Evolutionary conservation across 2,888 invertebrate genomes (phyloP), one percentile per base, ranked within the genome.

Genomic region (Ectemnius lituratus): DNA sequence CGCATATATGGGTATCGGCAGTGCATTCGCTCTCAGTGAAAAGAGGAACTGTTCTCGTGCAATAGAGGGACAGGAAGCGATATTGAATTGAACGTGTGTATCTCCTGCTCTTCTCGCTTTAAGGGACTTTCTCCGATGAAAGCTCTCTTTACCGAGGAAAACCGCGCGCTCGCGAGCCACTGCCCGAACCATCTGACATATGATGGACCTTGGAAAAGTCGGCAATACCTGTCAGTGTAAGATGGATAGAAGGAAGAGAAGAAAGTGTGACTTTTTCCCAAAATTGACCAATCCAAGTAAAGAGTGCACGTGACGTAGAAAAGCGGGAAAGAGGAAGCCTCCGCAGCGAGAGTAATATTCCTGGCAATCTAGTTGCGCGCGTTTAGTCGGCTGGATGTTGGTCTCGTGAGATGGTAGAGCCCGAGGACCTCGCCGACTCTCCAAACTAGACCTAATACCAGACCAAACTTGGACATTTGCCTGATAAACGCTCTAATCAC

Each of bases 51-150:
- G 66, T 63, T 74, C 64, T 70, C 67, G 23, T 23, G 71, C 62
- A 62, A 71, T 67, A 69, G 64, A 37, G 37, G 4, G 1, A 37
- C 37, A 5, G 13, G 47, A 47, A 47, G 47, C 47, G 47, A 47
- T 23, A 23, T 23, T 23, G 23, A 23, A 23, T 23, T 23, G 3
- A 3, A 3, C 23, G 23, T 23, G 2, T 23, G 3, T 3, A 23
- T 23, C 13, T 68, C 71, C 68, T 61, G 70, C 23, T 23, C 23
- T 23, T 23, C 23, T 23, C 23, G 3, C 23, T 23, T 23, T 23
- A 14, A 49, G 57, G 68, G 62, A 81, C 81, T 81, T 81, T 81
- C 81, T 78, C 80, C 71, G 37, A 72, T 62, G 58, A 67, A 66
- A 18, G 45, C 61, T 52, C 52, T 52, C 52, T 14, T 52, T 52